Conservation (phyloP, 1,140 invertebrate species). For the Stenopsyche tienmushanensis region DNA sequence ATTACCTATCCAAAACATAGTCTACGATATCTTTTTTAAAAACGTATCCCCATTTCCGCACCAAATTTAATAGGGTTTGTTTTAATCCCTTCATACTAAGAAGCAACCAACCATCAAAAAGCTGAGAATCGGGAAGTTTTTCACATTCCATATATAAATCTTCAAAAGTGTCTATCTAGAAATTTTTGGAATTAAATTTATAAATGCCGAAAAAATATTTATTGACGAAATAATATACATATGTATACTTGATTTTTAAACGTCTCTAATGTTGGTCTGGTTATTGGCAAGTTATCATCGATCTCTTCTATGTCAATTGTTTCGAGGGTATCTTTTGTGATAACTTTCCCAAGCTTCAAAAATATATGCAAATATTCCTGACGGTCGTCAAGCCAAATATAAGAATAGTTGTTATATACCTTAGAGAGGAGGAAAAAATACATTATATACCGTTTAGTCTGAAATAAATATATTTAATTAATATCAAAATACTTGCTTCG, state of each 20-base stretch:
- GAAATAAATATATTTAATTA: conserved; percentile 5
- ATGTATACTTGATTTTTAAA: conserved; percentile 53
- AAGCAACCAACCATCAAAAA: conserved; percentile 71
- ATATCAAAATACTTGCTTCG: conserved; percentile 18
- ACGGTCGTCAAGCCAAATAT: conserved; percentile 68
- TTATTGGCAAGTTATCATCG: conserved; percentile 51
- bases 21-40: conserved; percentile 77
- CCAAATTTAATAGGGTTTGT: conserved; percentile 70
- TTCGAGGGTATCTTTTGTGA: conserved; percentile 54
- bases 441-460: conserved; percentile 4
- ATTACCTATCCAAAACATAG: conserved; percentile 62
- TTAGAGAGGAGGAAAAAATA: no score
- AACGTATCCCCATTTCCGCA: conserved; percentile 76
- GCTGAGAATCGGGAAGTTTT: conserved; percentile 46
- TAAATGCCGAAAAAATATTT: neutral
- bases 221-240: neutral
- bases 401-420: conserved; percentile 58
- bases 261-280: conserved; percentile 48
- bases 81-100: conserved; percentile 73
- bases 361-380: conserved; percentile 66
- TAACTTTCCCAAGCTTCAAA: conserved; percentile 63
- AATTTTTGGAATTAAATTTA: conserved; percentile 10
- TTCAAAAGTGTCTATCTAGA: conserved; percentile 53
- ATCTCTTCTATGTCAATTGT: conserved; percentile 60
- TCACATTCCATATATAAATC: conserved; percentile 50